These are phyloP conservation scores for Peromyscus nudipes DNA, from an alignment of 2,797 vertebrate genomes.

Conservation along the genomic window DNA sequence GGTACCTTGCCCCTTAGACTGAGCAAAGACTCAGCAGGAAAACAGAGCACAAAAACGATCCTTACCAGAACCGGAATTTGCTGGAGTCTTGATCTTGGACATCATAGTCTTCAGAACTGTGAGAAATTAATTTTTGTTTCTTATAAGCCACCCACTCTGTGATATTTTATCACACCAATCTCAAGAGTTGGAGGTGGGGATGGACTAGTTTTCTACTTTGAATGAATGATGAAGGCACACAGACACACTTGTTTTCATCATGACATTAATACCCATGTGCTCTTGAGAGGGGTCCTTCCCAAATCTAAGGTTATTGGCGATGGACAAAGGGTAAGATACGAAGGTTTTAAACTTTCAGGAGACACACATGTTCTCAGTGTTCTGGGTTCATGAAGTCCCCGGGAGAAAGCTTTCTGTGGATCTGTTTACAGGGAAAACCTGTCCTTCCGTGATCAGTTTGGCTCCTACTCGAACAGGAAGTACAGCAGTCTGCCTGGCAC, in stretches of 20 bases:
- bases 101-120: background rate
- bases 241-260: background rate
- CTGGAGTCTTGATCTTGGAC: background rate
- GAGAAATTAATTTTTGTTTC: background rate
- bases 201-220: background rate
- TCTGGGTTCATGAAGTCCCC: background rate
- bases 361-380: background rate
- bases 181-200: background rate
- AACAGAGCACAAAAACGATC: background rate
- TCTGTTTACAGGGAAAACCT: background rate
- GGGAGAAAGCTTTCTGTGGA: background rate
- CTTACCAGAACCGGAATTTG: background rate
- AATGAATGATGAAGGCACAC: background rate
- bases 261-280: background rate
- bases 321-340: background rate
- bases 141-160: background rate
- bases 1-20: background rate
- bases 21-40: background rate
- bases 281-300: background rate
- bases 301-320: background rate
- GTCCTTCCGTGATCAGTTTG: background rate
- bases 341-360: constrained; percentile 51
- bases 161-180: background rate
- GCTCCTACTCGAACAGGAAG: background rate
- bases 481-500: too few relatives aligned